Evolutionary conservation across 2,888 invertebrate species (phyloP), one percentile per base, ranked within the genome.

Genomic region (Meteorus cinctellus): DNA sequence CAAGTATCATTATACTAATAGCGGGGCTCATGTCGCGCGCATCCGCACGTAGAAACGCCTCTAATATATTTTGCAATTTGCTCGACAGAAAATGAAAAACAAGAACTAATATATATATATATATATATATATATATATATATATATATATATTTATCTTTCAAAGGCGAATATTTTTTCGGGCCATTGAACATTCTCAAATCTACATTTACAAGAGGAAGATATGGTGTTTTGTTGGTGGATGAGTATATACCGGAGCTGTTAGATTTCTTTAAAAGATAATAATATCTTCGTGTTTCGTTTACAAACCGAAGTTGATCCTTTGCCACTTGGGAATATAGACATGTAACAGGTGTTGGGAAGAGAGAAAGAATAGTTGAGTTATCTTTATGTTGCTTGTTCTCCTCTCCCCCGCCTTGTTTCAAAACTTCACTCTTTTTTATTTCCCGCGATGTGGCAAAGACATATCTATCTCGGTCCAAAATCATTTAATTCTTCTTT

Each of bases 1-100:
- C 79, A 82, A 62, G 78, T 79, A 82, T 84, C 81, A 82, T 85
- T 85, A 85, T 81, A 78, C 76, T 78, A 79, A 81, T 81, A 80
- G 80, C 70, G 76, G 75, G 76, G 60, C 74, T 74, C 77, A 59
- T 72, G 72, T 48, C 67, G 48, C 48, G 24, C 41, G 69, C 55
- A 51, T 67, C 59, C 63, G 63, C 63, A 34, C 31, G 63, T 63
- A 34, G 63, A 63, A 63, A 63, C 63, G 63, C 63, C 63, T 63
- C 31, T 19, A 45, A 45, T 34, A 24, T n/a, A 31, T n/a, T 16
- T 29, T 12, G 4, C 27, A 62, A 16, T 63, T 63, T 45, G 16
- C 12, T 19, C 34, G 4, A 24, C 5, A 24, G 12, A 67, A 12
- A 67, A 67, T 45, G 24, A 45, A 16, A 36, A 63, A 63, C 1